Percentiles rank a stretch among this genome's conserved stretches.
These are phyloP conservation scores for Acanthaster planci DNA, from an alignment of 35 echinoderm and acorn worm genomes.

Conservation along the genomic window DNA sequence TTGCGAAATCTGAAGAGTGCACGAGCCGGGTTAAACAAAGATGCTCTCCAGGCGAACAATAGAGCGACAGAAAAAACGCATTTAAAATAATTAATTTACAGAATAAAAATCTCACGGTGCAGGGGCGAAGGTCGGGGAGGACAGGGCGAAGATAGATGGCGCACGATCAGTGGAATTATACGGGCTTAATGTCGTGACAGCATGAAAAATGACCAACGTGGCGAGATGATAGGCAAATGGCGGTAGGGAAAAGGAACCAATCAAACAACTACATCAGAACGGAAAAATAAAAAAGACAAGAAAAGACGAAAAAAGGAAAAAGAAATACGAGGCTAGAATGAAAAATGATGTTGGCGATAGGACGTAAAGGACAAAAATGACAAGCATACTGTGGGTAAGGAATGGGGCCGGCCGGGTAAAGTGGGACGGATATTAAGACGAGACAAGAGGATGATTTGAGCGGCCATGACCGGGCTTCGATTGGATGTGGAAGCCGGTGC, in stretches of 20 bases:
- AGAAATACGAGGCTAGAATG: background rate
- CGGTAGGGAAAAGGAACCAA: background rate
- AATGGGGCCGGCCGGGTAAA: background rate
- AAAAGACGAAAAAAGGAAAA: too few relatives aligned
- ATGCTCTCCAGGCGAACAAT: background rate
- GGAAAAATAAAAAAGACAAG: too few relatives aligned
- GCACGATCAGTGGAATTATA: constrained; percentile 15
- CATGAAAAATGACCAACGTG: constrained; percentile 17
- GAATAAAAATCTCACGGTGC: constrained; percentile 17
- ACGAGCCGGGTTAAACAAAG: constrained; percentile 29
- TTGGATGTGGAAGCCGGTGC: background rate
- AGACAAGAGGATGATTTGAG: background rate
- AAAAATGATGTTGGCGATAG: constrained; percentile 16
- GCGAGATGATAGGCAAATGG: background rate
- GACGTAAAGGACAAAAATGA: background rate
- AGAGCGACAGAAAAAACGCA: constrained; percentile 23
- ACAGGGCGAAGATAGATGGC: constrained; percentile 11
- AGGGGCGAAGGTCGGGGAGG: constrained; percentile 4
- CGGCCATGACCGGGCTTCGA: background rate
- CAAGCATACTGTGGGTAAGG: background rate
- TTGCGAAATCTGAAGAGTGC: background rate
- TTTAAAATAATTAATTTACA: constrained; percentile 31
- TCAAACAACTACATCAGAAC: too few relatives aligned
- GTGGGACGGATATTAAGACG: constrained; percentile 19
- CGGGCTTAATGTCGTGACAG: constrained; percentile 15